Base-by-base conservation (phyloP, 2,888 invertebrate species). In the Diplazon laetatorius region DNA sequence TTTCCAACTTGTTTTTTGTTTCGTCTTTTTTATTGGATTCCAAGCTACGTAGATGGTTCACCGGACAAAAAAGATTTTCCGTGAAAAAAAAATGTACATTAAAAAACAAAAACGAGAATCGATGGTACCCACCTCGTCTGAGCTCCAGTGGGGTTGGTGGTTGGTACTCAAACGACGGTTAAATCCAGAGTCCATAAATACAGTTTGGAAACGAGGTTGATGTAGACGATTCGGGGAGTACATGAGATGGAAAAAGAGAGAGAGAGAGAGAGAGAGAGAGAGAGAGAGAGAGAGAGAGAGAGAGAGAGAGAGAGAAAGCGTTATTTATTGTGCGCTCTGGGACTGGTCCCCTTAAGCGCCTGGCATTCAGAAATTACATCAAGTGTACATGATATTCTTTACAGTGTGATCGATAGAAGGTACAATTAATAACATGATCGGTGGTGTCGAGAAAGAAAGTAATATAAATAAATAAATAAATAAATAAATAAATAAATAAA, bases 131-230 rank as follows among this genome's bases (percentile, higher is more conserved):
- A n/a, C n/a, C n/a, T n/a, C 52, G 76, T 78, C 70, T 79, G 81
- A 85, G 83, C 79, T 80, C 75, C 37, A 76, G 48, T 60, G 59
- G n/a, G n/a, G n/a, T n/a, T n/a, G n/a, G n/a, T n/a, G n/a, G n/a
- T n/a, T n/a, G 69, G 71, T 75, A 78, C 78, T 84, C 82, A 77
- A 82, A 82, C 82, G 78, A 80, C 82, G 82, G 83, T 83, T 85
- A 82, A 82, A 85, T 83, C 78, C 78, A 52, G 78, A 82, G 81
- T 82, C 83, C 85, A 86, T 86, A 86, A 86, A 85, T 86, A 85
- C 82, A 79, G 82, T n/a, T 75, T 37, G 69, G 71, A 70, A 76
- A 74, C 76, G 76, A 79, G 81, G 79, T 76, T 66, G 66, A 76
- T 50, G 35, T 18, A 18, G 37, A n/a, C n/a, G n/a, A n/a, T n/a